Evolutionary conservation across 2,797 vertebrate species (phyloP).

Genomic region (Molossus molossus): DNA sequence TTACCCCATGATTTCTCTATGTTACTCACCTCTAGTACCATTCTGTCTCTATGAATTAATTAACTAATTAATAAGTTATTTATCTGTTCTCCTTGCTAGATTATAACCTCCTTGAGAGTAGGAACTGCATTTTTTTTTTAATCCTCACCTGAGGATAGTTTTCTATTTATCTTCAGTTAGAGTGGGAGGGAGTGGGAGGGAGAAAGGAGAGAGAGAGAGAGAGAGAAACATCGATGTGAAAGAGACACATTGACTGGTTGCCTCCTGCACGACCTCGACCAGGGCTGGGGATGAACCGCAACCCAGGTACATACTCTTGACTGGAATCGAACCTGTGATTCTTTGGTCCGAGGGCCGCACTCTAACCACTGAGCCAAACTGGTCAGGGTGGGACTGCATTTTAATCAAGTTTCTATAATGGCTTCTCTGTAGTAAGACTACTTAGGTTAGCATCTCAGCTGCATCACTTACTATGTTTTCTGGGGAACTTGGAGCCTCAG

Average conservation of each 20-base stretch:
- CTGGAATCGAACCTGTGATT: background rate
- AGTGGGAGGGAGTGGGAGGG: no score
- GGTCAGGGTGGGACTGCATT: background rate
- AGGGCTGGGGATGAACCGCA: background rate
- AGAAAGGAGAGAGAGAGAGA: background rate
- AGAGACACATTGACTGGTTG: background rate
- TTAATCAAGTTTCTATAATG: background rate
- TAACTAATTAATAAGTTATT: background rate
- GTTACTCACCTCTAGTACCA: background rate
- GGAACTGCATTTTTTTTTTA: background rate
- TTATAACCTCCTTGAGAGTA: background rate
- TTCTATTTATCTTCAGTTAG: no score
- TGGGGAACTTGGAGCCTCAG: background rate
- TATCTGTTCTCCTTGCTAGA: slow-evolving; percentile 7
- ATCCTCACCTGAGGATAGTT: no score
- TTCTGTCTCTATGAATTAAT: background rate
- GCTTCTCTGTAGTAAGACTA: background rate
- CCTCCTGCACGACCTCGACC: background rate
- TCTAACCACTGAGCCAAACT: background rate
- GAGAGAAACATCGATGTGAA: background rate
- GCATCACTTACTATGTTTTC: background rate
- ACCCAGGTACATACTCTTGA: no score
- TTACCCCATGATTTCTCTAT: background rate
- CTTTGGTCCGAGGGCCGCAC: background rate
- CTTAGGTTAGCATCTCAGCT: background rate